Conservation (phyloP, 2,797 vertebrate species). For the Phataginus tetradactyla region DNA sequence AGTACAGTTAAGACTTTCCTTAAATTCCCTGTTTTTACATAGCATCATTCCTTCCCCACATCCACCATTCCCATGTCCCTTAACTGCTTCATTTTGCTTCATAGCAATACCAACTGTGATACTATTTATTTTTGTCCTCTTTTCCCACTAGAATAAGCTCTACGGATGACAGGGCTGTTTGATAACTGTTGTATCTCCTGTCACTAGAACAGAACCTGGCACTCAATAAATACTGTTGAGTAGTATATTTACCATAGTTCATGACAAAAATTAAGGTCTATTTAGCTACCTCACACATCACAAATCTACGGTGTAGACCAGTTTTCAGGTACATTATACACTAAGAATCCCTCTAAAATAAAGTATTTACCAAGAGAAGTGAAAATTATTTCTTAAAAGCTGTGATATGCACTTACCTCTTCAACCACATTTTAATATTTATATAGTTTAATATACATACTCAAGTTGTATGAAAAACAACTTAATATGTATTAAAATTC, state of each 20-base stretch:
- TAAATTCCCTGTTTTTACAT: neutral
- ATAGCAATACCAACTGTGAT: neutral
- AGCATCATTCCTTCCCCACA: neutral
- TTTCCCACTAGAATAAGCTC: neutral
- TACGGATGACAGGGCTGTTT: neutral
- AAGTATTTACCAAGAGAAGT: neutral
- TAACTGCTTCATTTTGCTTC: neutral
- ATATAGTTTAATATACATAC: neutral
- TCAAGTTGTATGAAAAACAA: neutral
- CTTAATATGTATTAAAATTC: constrained; percentile 26
- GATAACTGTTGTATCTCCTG: neutral
- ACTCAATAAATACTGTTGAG: constrained; percentile 12
- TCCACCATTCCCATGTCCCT: neutral
- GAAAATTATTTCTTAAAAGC: constrained; percentile 6
- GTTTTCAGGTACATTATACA: neutral
- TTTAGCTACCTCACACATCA: neutral
- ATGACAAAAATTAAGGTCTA: neutral
- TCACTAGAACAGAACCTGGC: neutral
- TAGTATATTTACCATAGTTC: neutral
- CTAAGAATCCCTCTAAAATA: constrained; percentile 11
- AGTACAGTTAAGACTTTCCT: neutral
- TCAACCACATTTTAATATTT: neutral
- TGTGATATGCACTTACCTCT: neutral
- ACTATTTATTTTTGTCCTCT: neutral
- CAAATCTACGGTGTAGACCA: neutral